phyloP scores from a whole-genome alignment of 2,888 invertebrate genomes.

The Lampropteryx suffumata region DNA sequence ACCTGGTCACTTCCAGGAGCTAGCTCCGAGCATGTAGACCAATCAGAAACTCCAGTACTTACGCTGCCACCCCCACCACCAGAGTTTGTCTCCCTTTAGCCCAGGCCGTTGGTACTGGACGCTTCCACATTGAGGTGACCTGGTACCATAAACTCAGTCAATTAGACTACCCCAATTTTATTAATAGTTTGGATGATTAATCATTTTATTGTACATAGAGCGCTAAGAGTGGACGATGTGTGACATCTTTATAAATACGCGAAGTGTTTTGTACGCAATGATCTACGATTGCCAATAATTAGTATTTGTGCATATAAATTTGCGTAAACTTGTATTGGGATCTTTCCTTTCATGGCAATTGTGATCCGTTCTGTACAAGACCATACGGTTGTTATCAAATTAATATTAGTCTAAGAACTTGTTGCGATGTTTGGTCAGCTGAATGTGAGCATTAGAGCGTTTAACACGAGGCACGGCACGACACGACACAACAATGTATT shows the following conservation, averaged over 20 bases:
- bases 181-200: slow-evolving; percentile 63
- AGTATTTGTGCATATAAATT: too few species aligned
- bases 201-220: slow-evolving; percentile 67
- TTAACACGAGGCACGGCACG: too few species aligned
- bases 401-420: slow-evolving; percentile 64
- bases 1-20: slow-evolving; percentile 90
- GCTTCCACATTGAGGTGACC: slow-evolving; percentile 75
- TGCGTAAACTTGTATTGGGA: too few species aligned
- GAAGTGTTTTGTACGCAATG: slow-evolving; percentile 2
- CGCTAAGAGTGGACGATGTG: slow-evolving; percentile 68
- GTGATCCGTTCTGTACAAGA: slow-evolving; percentile 1
- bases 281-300: background rate
- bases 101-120: slow-evolving; percentile 76
- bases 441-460: slow-evolving; percentile 45
- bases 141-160: slow-evolving; percentile 72
- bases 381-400: slow-evolving; percentile 78
- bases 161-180: slow-evolving; percentile 76
- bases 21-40: slow-evolving; percentile 61
- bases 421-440: slow-evolving; percentile 63
- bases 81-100: slow-evolving; percentile 79
- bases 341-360: background rate
- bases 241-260: slow-evolving; percentile 69
- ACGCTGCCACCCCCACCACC: slow-evolving; percentile 83
- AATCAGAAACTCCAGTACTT: slow-evolving; percentile 70
- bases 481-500: too few species aligned